These are phyloP conservation scores for Triplophysa tibetana DNA, from an alignment of 2,113 vertebrate species.

Conservation along the genomic window DNA sequence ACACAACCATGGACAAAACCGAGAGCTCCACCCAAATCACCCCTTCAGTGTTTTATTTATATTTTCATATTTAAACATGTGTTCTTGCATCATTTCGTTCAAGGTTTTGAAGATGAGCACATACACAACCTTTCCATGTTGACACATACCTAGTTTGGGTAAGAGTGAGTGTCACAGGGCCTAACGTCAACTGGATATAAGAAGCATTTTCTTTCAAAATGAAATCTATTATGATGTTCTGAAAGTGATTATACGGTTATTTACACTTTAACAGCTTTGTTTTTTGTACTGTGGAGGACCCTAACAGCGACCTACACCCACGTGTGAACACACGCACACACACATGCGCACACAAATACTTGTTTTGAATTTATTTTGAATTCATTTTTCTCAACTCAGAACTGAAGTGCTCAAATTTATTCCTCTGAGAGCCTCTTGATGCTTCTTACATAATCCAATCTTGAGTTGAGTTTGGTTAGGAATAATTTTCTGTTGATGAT, in stretches of 20 bases:
- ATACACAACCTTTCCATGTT: neutral
- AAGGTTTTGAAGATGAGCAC: too few species aligned
- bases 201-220: neutral
- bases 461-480: conserved; percentile 18
- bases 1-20: too few species aligned
- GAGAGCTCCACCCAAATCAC: too few species aligned
- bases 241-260: too few species aligned
- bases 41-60: too few species aligned
- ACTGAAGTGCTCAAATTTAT: conserved; percentile 14
- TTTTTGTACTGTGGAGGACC: too few species aligned
- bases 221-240: neutral
- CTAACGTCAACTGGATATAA: neutral
- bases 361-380: neutral
- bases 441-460: conserved; percentile 30
- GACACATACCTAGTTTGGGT: neutral
- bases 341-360: neutral
- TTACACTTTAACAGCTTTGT: too few species aligned
- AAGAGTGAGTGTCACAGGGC: neutral
- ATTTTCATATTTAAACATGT: too few species aligned
- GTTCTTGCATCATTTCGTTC: too few species aligned
- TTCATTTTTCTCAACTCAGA: conserved; percentile 3
- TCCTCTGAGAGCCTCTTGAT: conserved; percentile 24
- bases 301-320: neutral
- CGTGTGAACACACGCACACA: neutral
- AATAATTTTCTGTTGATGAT: conserved; percentile 26